Base-by-base conservation (phyloP, 2,113 vertebrate genomes). In the Monopterus albus region DNA sequence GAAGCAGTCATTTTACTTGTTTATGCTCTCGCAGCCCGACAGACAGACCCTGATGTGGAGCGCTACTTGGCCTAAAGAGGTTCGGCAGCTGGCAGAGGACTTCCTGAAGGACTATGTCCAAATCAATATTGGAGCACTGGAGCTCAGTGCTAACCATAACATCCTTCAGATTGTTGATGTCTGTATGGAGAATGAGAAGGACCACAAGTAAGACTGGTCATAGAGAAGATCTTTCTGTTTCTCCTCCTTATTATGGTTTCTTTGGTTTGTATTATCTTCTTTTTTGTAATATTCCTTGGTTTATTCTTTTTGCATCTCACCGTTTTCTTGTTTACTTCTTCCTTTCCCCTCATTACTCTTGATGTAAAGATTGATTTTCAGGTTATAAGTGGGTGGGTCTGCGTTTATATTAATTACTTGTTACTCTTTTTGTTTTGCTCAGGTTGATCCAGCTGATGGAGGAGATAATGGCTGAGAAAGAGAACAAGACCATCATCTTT, bases 381-480 rank as follows among this genome's bases (percentile, higher is more conserved):
- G 29, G 5, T 31, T 36, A 21, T 25, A 31, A 31, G 29, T 31
- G 29, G 29, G 5, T 7, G 29, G 29, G 29, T 6, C 1, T 31
- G 29, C 8, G 29, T 31, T 31, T 31, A 5, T 46, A 5, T 46
- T 23, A 23, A 21, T 1, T 29, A 25, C 31, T 3, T 45, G 5
- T 4, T 18, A 3, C 3, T 36, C 10, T 12, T 5, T 45, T 53
- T 14, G 25, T 1, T 26, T 14, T 42, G 56, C 50, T 76, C 63
- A 98, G 97, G 51, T 86, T 98, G 73, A 94, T 97, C 67, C 96
- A 97, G 21, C 90, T 98, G 50, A 98, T 98, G 96, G 97, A 98
- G 83, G 97, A 98, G 92, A 98, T 98, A 66, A 98, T 98, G 97
- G 96, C 96, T n/a, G 97, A 98, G 89, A 98, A 98, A 80, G 97